A percentile compares a stretch with the other conserved stretches of the same genome.
Conservation (phyloP, 2,888 invertebrate genomes). For the Patella caerulea region DNA sequence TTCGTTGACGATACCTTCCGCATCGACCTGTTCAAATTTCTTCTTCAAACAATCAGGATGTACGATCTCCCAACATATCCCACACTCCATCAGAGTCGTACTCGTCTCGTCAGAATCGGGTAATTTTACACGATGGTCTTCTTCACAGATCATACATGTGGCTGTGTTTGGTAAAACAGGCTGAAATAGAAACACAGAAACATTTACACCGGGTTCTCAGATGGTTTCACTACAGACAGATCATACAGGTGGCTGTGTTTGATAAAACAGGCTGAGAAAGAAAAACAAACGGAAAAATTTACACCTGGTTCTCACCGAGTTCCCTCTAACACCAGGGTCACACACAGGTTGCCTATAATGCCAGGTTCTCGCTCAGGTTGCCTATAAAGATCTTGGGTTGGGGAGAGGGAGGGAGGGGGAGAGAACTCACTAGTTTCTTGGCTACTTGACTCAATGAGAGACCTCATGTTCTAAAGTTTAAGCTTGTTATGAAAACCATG, state of each 20-base stretch:
- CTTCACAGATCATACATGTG: constrained; percentile 88
- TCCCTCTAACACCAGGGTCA: too few species aligned
- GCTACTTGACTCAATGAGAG: too few species aligned
- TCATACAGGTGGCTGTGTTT: constrained; percentile 90
- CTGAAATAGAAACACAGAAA: constrained; percentile 70
- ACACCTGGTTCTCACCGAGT: too few species aligned
- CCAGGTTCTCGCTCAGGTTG: too few species aligned
- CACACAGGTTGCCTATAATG: too few species aligned
- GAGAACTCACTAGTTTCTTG: too few species aligned
- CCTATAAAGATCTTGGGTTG: too few species aligned
- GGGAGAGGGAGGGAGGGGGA: too few species aligned
- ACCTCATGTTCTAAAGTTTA: too few species aligned
- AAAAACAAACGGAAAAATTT: neutral
- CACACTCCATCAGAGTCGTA: constrained; percentile 92
- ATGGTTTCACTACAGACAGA: constrained; percentile 75
- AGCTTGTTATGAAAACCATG: too few species aligned
- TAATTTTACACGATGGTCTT: constrained; percentile 75
- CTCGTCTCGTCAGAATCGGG: constrained; percentile 73
- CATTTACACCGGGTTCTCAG: too few species aligned
- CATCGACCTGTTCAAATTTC: constrained; percentile 55
- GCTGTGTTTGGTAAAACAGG: constrained; percentile 95
- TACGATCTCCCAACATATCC: constrained; percentile 94
- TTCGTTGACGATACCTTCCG: constrained; percentile 86
- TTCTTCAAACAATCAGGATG: constrained; percentile 85
- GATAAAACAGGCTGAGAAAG: constrained; percentile 86